phyloP scores from a whole-genome alignment of 2,797 vertebrate species.

The Cossypha polioptera region DNA sequence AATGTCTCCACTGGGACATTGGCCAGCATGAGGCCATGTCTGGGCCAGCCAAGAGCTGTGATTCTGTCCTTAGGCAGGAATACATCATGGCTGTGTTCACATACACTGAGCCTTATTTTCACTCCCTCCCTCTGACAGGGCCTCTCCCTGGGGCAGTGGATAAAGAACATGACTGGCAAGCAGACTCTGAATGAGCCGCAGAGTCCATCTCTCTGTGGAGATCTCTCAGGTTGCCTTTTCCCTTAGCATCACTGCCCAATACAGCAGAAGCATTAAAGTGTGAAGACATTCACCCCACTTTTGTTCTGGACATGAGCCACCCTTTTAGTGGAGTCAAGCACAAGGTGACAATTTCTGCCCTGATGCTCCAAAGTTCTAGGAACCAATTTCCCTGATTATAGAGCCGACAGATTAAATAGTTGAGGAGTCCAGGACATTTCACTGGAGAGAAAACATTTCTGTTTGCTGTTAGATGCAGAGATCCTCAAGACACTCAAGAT shows the following conservation, averaged over 20 bases:
- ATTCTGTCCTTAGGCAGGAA: background rate
- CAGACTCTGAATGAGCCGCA: background rate
- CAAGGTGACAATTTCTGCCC: background rate
- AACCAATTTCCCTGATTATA: background rate
- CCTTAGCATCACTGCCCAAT: background rate
- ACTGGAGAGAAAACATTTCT: background rate
- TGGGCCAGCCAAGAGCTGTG: background rate
- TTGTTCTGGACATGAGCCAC: background rate
- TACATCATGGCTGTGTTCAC: background rate
- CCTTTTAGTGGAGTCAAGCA: background rate
- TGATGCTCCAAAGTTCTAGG: background rate
- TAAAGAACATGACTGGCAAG: background rate
- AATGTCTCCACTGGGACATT: background rate
- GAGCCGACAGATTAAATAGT: background rate
- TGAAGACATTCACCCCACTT: background rate
- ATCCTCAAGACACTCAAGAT: background rate
- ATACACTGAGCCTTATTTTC: background rate
- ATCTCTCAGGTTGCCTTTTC: background rate
- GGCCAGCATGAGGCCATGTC: background rate
- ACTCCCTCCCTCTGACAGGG: background rate
- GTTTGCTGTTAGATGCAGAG: background rate
- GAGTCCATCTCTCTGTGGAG: background rate
- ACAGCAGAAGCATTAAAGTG: background rate
- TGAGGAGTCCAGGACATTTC: background rate
- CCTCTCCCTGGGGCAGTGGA: background rate